Conservation (phyloP, 2,888 invertebrate species). For the Heliconius sara region DNA sequence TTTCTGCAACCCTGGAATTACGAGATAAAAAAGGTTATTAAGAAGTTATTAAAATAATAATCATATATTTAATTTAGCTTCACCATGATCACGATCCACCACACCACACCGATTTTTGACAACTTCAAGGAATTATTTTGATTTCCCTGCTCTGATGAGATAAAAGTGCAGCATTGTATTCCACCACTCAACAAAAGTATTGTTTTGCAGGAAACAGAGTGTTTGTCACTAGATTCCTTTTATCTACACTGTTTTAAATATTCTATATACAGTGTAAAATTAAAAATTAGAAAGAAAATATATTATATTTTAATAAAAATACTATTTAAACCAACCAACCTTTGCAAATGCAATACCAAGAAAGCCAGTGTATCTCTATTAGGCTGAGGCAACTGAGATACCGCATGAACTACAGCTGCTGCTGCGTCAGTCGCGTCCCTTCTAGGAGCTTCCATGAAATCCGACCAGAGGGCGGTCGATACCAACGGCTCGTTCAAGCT, state of each 20-base stretch:
- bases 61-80: neutral
- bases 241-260: no score
- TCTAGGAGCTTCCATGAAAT: conserved; percentile 89
- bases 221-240: neutral
- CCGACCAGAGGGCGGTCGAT: conserved; percentile 90
- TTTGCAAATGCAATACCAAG: conserved; percentile 91
- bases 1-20: conserved; percentile 89
- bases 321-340: neutral
- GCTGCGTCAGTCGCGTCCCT: conserved; percentile 85
- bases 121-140: no score
- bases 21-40: neutral
- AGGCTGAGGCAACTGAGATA: conserved; percentile 93
- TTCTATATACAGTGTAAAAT: neutral
- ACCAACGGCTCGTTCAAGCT: conserved; percentile 95
- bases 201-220: no score
- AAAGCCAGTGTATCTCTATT: conserved; percentile 98
- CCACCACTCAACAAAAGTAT: no score
- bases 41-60: neutral
- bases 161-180: no score
- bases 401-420: conserved; percentile 88
- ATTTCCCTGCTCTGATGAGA: no score
- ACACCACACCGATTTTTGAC: no score
- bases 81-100: no score
- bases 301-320: neutral
- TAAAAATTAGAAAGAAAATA: neutral